Conservation (phyloP, 2,113 vertebrate species). For the Scartelaos histophorus region DNA sequence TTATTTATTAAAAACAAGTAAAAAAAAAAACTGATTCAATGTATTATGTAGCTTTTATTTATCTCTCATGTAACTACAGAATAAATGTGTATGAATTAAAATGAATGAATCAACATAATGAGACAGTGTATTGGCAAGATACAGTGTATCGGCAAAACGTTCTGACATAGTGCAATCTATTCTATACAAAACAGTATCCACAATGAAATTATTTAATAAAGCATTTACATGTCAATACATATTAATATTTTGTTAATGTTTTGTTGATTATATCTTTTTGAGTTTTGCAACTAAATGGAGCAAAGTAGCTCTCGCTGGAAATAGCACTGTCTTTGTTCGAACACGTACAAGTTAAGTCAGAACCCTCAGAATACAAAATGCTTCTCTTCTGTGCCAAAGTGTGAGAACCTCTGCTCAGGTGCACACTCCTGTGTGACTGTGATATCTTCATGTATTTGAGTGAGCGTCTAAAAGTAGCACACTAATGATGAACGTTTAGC, state of each 20-base stretch:
- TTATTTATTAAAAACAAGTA: no score
- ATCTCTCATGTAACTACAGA: no score
- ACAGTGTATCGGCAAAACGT: not conserved
- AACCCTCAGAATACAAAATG: conserved; percentile 1
- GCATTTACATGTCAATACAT: no score
- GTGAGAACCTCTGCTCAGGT: conserved; percentile 26
- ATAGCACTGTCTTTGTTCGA: conserved; percentile 4
- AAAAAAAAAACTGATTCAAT: no score
- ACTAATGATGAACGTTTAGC: conserved; percentile 68
- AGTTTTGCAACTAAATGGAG: conserved; percentile 15
- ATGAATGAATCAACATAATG: no score
- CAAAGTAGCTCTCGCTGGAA: conserved; percentile 12
- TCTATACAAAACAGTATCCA: no score
- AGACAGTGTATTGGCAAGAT: no score
- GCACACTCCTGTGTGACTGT: not conserved
- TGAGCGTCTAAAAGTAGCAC: conserved; percentile 40
- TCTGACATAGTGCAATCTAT: not conserved
- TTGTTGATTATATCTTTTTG: no score
- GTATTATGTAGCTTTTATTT: no score
- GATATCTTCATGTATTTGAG: conserved; percentile 30
- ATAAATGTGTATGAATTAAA: no score
- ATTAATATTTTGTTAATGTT: no score
- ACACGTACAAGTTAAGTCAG: not conserved
- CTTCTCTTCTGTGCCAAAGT: conserved; percentile 26
- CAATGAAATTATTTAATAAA: no score